phyloP scores from a whole-genome alignment of 2,888 invertebrate species.

The Melinopterus prodromus region DNA sequence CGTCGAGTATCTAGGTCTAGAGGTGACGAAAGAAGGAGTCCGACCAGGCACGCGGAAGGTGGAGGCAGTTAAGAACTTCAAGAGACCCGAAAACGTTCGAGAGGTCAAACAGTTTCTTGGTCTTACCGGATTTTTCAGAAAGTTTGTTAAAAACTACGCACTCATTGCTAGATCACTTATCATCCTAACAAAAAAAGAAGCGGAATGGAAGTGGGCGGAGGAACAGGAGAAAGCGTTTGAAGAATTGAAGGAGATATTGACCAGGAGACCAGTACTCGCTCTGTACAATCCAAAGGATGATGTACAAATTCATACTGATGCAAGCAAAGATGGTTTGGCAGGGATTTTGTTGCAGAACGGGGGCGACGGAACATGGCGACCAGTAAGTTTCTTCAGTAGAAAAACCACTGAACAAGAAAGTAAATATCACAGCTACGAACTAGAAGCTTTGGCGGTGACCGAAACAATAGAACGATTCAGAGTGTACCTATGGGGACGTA shows the following conservation, averaged over 20 bases:
- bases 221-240: constrained; percentile 39
- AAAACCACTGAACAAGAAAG: constrained; percentile 49
- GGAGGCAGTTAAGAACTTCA: constrained; percentile 31
- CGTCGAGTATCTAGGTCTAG: constrained; percentile 42
- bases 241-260: constrained; percentile 35
- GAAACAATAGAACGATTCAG: constrained; percentile 52
- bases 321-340: constrained; percentile 44
- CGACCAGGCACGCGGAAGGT: constrained; percentile 40
- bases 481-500: constrained; percentile 46
- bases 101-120: constrained; percentile 49
- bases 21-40: constrained; percentile 38
- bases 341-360: constrained; percentile 45
- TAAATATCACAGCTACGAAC: constrained; percentile 51
- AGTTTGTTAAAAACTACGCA: constrained; percentile 43
- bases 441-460: constrained; percentile 53
- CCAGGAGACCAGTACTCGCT: constrained; percentile 41
- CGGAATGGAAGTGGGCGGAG: constrained; percentile 34
- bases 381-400: constrained; percentile 34
- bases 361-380: constrained; percentile 27
- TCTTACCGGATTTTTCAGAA: constrained; percentile 53
- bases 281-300: constrained; percentile 41
- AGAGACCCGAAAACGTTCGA: neutral
- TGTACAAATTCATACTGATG: constrained; percentile 49
- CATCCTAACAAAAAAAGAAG: constrained; percentile 37
- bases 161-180: constrained; percentile 24